phyloP scores from a whole-genome alignment of 2,113 vertebrate species.

The Dasyurus viverrinus region DNA sequence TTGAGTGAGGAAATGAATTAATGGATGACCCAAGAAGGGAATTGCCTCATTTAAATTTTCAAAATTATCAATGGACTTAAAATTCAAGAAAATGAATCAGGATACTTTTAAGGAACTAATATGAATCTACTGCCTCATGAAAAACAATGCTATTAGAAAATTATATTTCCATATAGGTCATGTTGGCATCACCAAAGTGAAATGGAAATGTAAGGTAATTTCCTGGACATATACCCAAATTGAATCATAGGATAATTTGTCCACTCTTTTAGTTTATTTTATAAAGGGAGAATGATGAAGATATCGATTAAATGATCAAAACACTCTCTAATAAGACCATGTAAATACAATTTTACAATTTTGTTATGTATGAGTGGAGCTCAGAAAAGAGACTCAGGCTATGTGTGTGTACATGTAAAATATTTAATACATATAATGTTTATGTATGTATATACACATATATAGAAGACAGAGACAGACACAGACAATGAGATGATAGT shows the following conservation, averaged over 20 bases:
- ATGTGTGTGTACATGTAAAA: background rate
- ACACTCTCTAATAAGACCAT: background rate
- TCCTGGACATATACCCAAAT: background rate
- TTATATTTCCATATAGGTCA: background rate
- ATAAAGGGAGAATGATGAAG: background rate
- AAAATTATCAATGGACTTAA: background rate
- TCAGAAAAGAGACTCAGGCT: background rate
- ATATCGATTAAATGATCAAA: background rate
- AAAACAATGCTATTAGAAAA: background rate
- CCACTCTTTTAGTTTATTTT: background rate
- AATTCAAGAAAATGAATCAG: background rate
- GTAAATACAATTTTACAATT: background rate
- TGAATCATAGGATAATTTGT: background rate
- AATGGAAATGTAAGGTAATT: background rate
- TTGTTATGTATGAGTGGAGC: background rate
- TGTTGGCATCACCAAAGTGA: background rate
- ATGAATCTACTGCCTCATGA: background rate
- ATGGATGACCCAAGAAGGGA: background rate
- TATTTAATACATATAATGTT: too few relatives aligned
- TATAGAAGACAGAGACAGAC: background rate
- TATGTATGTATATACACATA: background rate
- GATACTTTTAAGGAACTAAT: background rate
- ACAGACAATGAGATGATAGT: background rate
- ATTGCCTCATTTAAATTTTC: background rate
- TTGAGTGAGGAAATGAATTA: background rate